Evolutionary conservation across 2,113 vertebrate species (phyloP).

Genomic region (Mystacornis crossleyi): DNA sequence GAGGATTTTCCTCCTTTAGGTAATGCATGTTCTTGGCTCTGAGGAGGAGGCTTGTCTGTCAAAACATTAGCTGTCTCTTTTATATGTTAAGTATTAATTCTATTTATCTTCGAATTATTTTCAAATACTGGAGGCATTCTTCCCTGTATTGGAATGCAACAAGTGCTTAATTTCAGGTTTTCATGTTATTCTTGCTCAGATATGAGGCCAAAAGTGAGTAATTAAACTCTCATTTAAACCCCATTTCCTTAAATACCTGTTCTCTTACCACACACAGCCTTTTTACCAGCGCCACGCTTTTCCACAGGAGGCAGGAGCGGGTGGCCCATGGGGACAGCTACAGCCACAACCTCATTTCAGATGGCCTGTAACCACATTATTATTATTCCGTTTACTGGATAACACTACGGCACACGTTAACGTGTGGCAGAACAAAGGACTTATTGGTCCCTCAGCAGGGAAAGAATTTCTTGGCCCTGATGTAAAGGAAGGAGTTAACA

Average conservation of each 20-base stretch:
- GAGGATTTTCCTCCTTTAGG: constrained; percentile 57
- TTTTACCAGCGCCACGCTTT: not conserved
- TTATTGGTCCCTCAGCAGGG: not conserved
- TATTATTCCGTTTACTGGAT: not conserved
- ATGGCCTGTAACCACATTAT: not conserved
- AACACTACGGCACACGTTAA: not conserved
- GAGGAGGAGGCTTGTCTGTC: constrained; percentile 48
- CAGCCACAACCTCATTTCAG: not conserved
- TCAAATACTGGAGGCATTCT: constrained; percentile 69
- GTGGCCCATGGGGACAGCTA: not conserved
- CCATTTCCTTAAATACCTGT: constrained; percentile 48
- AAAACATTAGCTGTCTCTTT: constrained; percentile 60
- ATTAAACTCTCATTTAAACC: constrained; percentile 59
- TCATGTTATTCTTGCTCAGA: constrained; percentile 47
- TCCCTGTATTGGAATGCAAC: constrained; percentile 47
- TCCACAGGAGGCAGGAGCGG: not conserved
- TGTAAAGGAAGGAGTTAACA: not conserved
- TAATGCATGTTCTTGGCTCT: constrained; percentile 59
- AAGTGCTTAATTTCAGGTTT: constrained; percentile 51
- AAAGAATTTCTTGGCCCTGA: not conserved
- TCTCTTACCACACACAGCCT: constrained; percentile 44
- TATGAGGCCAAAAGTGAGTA: constrained; percentile 30
- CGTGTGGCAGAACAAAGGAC: not conserved
- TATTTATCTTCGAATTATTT: constrained; percentile 65
- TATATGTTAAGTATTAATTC: constrained; percentile 64